Percentiles rank a stretch among this genome's conserved stretches.
These are phyloP conservation scores for Coracopsis vasa DNA, from an alignment of 2,113 vertebrate genomes.

Conservation along the genomic window DNA sequence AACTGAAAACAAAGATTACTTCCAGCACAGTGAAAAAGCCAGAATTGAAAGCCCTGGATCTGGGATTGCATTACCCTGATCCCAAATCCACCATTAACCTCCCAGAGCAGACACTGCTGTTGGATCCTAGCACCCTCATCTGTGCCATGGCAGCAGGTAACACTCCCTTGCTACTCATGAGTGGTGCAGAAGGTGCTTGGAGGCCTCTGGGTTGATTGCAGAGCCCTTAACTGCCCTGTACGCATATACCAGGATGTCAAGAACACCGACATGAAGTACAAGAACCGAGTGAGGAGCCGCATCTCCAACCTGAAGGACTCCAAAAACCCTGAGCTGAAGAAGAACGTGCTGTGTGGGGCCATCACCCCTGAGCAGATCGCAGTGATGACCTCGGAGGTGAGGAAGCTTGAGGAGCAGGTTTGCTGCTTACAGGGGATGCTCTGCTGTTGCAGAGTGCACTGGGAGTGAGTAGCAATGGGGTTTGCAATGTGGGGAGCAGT, in stretches of 20 bases:
- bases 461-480: neutral
- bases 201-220: neutral
- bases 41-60: neutral
- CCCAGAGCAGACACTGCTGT: neutral
- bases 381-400: conserved; percentile 91
- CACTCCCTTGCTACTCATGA: accelerated
- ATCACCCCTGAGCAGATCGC: conserved; percentile 88
- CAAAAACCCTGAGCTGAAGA: conserved; percentile 91
- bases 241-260: conserved; percentile 92
- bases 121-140: neutral
- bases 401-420: neutral
- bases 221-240: conserved; percentile 79
- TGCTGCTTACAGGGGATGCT: neutral
- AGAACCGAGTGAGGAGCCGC: conserved; percentile 88
- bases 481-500: neutral
- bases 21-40: neutral
- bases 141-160: neutral
- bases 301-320: conserved; percentile 96
- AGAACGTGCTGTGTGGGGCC: conserved; percentile 87
- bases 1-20: neutral
- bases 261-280: conserved; percentile 93
- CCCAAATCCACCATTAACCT: neutral
- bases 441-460: neutral
- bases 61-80: neutral
- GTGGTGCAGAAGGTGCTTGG: neutral